A percentile compares a stretch with the other conserved stretches of the same genome.
These are phyloP conservation scores for Phaenicophaeus curvirostris DNA, from an alignment of 2,797 vertebrate species.

Conservation along the genomic window DNA sequence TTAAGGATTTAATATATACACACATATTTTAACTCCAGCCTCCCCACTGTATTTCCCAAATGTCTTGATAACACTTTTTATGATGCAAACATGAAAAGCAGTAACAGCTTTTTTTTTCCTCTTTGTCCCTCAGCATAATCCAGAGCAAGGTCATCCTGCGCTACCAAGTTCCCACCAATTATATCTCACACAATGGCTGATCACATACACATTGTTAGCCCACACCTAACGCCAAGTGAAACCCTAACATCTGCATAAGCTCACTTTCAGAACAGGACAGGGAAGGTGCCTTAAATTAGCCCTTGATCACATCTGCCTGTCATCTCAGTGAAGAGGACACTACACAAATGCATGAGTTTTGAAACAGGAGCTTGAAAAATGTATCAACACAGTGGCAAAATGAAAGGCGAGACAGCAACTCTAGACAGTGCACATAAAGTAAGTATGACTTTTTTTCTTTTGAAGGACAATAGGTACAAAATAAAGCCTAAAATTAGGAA, in stretches of 20 bases:
- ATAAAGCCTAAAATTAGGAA: neutral
- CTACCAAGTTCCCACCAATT: neutral
- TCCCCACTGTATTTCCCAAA: neutral
- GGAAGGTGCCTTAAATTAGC: neutral
- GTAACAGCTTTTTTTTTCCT: constrained; percentile 7
- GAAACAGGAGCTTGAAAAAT: neutral
- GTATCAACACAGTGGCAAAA: neutral
- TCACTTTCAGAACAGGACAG: neutral
- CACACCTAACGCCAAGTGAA: neutral
- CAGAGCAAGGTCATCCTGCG: neutral
- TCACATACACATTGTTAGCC: rapidly evolving
- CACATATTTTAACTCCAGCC: neutral
- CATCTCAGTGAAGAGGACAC: neutral
- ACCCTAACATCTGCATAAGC: neutral
- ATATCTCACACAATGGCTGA: rapidly evolving
- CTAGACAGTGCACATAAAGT: neutral
- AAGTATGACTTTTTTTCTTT: neutral
- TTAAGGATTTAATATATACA: neutral
- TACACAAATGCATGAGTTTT: neutral
- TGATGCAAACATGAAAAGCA: neutral
- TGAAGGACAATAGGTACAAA: neutral
- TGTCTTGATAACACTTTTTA: neutral
- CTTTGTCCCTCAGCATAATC: neutral
- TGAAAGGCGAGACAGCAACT: neutral
- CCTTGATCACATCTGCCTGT: neutral